Evolutionary conservation across 2,888 invertebrate genomes (phyloP).

Genomic region (Nymphalis polychloros): DNA sequence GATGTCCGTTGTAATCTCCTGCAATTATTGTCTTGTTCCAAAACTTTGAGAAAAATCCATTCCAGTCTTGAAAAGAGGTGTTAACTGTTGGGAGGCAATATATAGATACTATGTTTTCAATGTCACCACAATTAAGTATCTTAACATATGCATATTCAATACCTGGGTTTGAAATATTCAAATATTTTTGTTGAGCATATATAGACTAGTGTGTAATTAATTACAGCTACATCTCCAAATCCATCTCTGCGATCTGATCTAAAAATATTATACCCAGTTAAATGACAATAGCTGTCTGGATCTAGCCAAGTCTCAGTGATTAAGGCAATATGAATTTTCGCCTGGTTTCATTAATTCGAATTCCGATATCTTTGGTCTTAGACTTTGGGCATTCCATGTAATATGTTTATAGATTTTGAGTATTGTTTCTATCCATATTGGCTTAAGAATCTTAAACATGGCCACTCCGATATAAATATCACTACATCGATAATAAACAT

Average conservation of each 20-base stretch:
- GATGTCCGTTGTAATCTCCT: too few relatives aligned
- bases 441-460: conserved; percentile 2
- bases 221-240: too few relatives aligned
- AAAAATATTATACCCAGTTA: too few relatives aligned
- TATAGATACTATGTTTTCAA: conserved; percentile 18
- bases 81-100: conserved; percentile 12
- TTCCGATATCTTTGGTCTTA: conserved; percentile 14
- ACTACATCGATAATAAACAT: background rate
- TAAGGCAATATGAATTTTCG: too few relatives aligned
- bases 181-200: background rate
- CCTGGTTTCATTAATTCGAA: conserved; percentile 11
- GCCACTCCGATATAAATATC: background rate
- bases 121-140: conserved; percentile 15
- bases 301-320: too few relatives aligned
- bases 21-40: too few relatives aligned
- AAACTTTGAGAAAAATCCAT: too few relatives aligned
- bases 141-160: conserved; percentile 23
- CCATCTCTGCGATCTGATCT: too few relatives aligned
- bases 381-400: conserved; percentile 32
- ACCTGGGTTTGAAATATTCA: conserved; percentile 14
- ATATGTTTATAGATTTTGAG: conserved; percentile 11
- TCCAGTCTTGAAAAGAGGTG: too few relatives aligned
- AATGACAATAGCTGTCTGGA: too few relatives aligned
- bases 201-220: conserved; percentile 32
- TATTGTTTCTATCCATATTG: conserved; percentile 1